Conservation (phyloP, 2,888 invertebrate genomes). For the Caenorhabditis doughertyi region DNA sequence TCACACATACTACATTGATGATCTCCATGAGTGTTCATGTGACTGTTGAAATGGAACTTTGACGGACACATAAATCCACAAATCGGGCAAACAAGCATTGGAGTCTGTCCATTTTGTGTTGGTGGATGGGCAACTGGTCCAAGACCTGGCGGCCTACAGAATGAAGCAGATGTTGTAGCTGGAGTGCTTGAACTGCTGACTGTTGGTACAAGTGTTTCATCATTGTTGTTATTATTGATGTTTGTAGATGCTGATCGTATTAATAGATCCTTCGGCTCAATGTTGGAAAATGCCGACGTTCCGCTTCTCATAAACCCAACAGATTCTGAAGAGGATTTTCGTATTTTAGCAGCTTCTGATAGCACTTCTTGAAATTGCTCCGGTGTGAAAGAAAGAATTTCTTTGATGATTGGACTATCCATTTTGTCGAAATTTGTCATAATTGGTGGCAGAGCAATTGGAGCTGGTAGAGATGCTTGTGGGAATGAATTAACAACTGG, state of each 20-base stretch:
- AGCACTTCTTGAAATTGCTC: conserved; percentile 36
- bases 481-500: conserved; percentile 1
- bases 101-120: conserved; percentile 66
- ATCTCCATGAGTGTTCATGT: conserved; percentile 86
- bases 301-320: conserved; percentile 48
- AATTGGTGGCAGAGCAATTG: conserved; percentile 22
- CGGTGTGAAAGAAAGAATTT: conserved; percentile 7
- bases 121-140: conserved; percentile 70
- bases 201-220: conserved; percentile 36
- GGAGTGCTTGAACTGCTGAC: conserved; percentile 25
- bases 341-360: conserved; percentile 30
- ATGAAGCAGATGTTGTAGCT: conserved; percentile 57
- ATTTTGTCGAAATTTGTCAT: background rate
- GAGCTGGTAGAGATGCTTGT: conserved; percentile 14
- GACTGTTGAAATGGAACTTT: conserved; percentile 85
- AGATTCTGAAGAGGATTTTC: conserved; percentile 25
- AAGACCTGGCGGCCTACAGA: conserved; percentile 77
- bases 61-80: conserved; percentile 84
- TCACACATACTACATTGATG: conserved; percentile 85
- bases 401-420: conserved; percentile 17
- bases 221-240: conserved; percentile 8
- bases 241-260: conserved; percentile 12
- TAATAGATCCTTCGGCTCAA: conserved; percentile 44
- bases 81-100: conserved; percentile 83
- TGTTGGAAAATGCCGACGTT: conserved; percentile 56